Base-by-base conservation (phyloP, 2,797 vertebrate genomes). In the Sandelia bainsii region DNA sequence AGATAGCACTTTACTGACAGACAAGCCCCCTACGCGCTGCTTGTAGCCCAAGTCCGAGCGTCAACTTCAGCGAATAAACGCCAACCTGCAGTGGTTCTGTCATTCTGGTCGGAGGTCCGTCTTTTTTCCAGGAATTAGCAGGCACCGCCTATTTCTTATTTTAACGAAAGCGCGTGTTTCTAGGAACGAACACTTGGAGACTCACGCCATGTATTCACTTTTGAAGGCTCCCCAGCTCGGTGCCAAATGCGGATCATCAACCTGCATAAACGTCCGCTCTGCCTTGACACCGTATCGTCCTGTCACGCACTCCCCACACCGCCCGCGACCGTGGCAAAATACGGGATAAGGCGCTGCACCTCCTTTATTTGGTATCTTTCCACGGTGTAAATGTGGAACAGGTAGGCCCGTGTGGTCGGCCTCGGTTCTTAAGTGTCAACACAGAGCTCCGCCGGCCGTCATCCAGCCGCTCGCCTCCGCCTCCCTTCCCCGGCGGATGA, bases 391-490 rank as follows among this genome's bases (percentile, higher is more conserved):
- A 65, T 25, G 57, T 72, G 22, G 59, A 42, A 54, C 37, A 66
- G 58, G 60, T 68, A 74, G 83, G 87, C 87, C 88, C n/a, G 60
- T 56, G 69, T 37, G 40, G 22, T 68, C 59, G 75, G 75, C 37
- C 78, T 69, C 62, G 64, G 59, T 46, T 72, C 65, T 27, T 32
- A 45, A 80, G 63, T 90, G 83, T 86, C 75, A 85, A 76, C 79
- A 79, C 62, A 69, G 65, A 46, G 45, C 45, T 46, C 45, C 65
- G 62, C 46, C 81, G 73, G 58, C 85, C 78, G 87, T 88, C 86
- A 90, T 89, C 87, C 82, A 88, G 54, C 75, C 49, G 71, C 74
- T 81, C 74, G n/a, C 40, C 65, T 68, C 88, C 87, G 76, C 86
- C 92, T 81, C 78, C 59, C 37, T 58, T 29, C 22, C 54, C 57